Evolutionary conservation across 2,113 vertebrate species (phyloP).

Genomic region (Panthera uncia): DNA sequence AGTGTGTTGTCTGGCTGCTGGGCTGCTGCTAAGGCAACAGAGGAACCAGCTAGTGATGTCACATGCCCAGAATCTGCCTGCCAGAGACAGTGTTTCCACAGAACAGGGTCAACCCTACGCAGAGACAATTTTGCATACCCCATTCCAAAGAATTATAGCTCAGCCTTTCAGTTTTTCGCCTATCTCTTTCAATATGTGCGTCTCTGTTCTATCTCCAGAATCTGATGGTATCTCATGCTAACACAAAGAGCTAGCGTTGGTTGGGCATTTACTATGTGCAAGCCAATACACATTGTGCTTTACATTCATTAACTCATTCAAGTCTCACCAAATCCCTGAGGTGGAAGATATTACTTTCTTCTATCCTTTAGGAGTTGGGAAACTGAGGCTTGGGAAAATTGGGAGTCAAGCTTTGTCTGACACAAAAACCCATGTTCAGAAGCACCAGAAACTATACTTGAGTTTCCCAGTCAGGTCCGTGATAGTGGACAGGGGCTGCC

Average conservation of each 20-base stretch:
- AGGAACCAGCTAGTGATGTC: slow-evolving; percentile 3
- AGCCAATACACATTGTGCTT: neutral
- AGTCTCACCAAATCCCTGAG: neutral
- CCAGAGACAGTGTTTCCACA: neutral
- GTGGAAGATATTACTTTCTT: no score
- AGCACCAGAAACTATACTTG: neutral
- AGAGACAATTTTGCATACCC: neutral
- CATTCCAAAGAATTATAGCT: neutral
- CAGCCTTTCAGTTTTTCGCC: neutral
- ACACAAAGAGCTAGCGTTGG: neutral
- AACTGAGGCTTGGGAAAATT: neutral
- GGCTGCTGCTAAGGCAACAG: slow-evolving; percentile 61
- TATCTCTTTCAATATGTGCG: neutral
- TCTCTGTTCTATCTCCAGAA: neutral
- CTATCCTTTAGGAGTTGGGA: neutral
- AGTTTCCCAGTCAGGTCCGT: neutral
- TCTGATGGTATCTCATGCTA: neutral
- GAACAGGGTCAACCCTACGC: neutral
- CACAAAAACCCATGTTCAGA: neutral
- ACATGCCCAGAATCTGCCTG: neutral
- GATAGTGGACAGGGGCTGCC: accelerated
- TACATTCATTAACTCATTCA: neutral
- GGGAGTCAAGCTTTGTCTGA: neutral
- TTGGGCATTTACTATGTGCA: neutral
- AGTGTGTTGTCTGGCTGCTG: slow-evolving; percentile 67